Base-by-base conservation (phyloP, 1,140 invertebrate genomes). In the Orchesella cincta region DNA sequence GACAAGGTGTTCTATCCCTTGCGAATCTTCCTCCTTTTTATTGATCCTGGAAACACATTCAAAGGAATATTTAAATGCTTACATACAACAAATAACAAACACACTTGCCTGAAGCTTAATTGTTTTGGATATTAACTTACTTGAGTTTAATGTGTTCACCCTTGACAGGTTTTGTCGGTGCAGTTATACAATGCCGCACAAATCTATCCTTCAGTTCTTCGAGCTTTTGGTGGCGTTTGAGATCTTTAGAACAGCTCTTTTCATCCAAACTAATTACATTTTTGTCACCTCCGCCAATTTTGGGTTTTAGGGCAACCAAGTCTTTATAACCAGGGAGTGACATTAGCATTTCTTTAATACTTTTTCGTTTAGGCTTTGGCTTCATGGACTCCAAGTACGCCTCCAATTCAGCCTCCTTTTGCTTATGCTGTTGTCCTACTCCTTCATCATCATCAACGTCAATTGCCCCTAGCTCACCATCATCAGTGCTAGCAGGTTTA, bases 1-100 rank as follows among this genome's bases (percentile, higher is more conserved):
- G 12, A 79, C 78, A 1, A 77, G 29, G 34, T 84, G 81, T 20
- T 79, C 76, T 1, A 77, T 46, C 28, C 78, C 80, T 75, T 86
- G 85, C 2, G 83, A 84, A 12, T 67, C 62, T 33, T 67, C 62
- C 29, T 67, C 62, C n/a, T 67, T 33, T 31, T 67, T 33, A 23
- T 67, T 14, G 8, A 33, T 67, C 33, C 31, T 31, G 8, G 8
- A 67, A 31, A 67, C 8, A 3, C 5, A 31, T 8, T 5, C 28
- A 67, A 67, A 67, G 12, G 14, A 33, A 67, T 12, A 67, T 8
- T 29, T 67, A 67, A n/a, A 18, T 33, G 29, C 8, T 2, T 8
- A 33, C 29, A 67, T 33, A 29, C 23, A 29, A 3, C 31, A 29
- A 12, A 67, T 16, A 67, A 16, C 3, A 31, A 33, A 31, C 26